Evolutionary conservation across 2,113 vertebrate genomes (phyloP), one percentile per base, ranked within the genome.

Genomic region (Chaetorhynchus papuensis): DNA sequence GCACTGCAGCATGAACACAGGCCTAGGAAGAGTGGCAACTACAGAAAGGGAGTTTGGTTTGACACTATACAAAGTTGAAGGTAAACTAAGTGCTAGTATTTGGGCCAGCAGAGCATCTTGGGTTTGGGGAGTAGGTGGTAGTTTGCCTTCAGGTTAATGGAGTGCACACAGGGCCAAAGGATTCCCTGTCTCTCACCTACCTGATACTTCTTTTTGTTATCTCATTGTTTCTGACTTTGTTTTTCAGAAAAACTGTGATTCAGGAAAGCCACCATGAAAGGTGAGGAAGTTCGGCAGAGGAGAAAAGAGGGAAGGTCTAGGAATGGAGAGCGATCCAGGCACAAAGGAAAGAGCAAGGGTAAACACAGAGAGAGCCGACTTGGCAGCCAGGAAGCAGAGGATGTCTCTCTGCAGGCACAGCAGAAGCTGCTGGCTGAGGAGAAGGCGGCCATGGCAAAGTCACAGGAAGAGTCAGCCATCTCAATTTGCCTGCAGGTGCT

Each of bases 401-500:
- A 97, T 94, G 91, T 97, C 83, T 90, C 87, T 37, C 81, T 91
- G 39, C 68, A 78, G 1, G 60, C 84, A 27, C 95, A 61, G 75
- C 98, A 98, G 87, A 94, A 91, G 23, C 94, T 56, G 33, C 96
- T 98, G 85, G 97, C 98, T 86, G 98, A 87, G 91, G 96, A 86
- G 30, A 98, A 98, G 66, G 92, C 52, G 1, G 81, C 97, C 2
- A 96, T 98, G 37, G 97, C 94, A 87, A 98, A 98, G 93, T 77
- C 95, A 9, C 95, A 90, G 65, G 98, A 98, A 52, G 99, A 99
- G 84, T 98, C 98, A 3, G 93, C 98, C 61, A 18, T 83, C 19
- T 66, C 92, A 42, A 98, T 99, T 63, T 98, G 94, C 78, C 94
- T 98, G 13, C 99, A 99, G 97, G 99, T 99, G 87, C 64, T 98